phyloP scores from a whole-genome alignment of 2,888 invertebrate species.

The Ophioninae sp. region DNA sequence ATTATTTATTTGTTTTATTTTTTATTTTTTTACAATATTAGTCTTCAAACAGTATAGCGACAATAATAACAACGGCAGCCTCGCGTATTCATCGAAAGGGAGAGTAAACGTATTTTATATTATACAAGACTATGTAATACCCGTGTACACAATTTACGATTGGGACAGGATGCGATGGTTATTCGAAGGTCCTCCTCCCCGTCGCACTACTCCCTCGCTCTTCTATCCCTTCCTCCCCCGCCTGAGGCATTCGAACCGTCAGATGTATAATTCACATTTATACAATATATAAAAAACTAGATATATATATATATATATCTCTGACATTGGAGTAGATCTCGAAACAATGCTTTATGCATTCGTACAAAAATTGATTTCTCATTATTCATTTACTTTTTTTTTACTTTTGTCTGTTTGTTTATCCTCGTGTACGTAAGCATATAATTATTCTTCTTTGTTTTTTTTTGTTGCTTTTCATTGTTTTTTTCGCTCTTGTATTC shows the following conservation, averaged over 20 bases:
- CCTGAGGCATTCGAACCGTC: slow-evolving; percentile 66
- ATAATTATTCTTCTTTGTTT: slow-evolving; percentile 39
- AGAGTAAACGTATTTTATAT: slow-evolving; percentile 29
- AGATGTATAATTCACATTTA: slow-evolving; percentile 74
- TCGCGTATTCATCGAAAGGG: slow-evolving; percentile 36
- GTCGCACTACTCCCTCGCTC: not conserved
- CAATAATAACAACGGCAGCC: slow-evolving; percentile 44
- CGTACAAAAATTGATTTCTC: slow-evolving; percentile 59
- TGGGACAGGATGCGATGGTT: slow-evolving; percentile 68
- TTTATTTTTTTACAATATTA: not conserved
- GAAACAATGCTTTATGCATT: slow-evolving; percentile 72
- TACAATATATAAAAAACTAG: slow-evolving; percentile 77
- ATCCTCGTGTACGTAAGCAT: slow-evolving; percentile 59
- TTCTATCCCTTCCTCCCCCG: slow-evolving; percentile 8
- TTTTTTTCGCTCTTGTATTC: too few relatives aligned
- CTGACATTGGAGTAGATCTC: slow-evolving; percentile 67
- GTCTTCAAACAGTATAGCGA: slow-evolving; percentile 39
- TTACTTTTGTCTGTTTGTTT: slow-evolving; percentile 27
- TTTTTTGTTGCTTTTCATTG: slow-evolving; percentile 2
- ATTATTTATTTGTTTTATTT: slow-evolving; percentile 13
- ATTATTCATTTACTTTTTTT: slow-evolving; percentile 37
- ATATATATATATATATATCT: slow-evolving; percentile 77
- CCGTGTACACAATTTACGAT: slow-evolving; percentile 44
- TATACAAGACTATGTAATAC: slow-evolving; percentile 27
- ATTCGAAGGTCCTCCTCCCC: slow-evolving; percentile 60